Evolutionary conservation across 1,140 invertebrate species (phyloP).

Genomic region (Lasaia peninsularis): DNA sequence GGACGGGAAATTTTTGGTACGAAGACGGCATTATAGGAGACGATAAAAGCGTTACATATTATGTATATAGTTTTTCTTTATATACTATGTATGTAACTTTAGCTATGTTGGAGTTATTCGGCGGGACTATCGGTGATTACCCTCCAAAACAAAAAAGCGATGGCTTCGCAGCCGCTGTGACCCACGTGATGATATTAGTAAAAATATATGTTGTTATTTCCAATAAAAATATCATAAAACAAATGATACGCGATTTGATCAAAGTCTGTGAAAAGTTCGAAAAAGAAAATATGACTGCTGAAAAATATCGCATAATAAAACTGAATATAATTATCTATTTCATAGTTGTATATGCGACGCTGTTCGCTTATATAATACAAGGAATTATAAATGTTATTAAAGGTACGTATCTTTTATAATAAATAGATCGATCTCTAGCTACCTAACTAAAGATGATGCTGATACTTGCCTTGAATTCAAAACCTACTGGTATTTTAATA

Average conservation of each 20-base stretch:
- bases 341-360: slow-evolving; percentile 43
- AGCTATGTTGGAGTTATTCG: slow-evolving; percentile 58
- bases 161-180: slow-evolving; percentile 49
- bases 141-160: slow-evolving; percentile 57
- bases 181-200: slow-evolving; percentile 57
- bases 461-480: too few relatives aligned
- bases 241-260: slow-evolving; percentile 45
- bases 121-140: slow-evolving; percentile 47
- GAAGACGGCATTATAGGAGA: slow-evolving; percentile 43
- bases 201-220: slow-evolving; percentile 53
- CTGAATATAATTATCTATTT: slow-evolving; percentile 53
- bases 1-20: slow-evolving; percentile 61
- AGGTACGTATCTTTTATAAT: slow-evolving; percentile 36
- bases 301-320: slow-evolving; percentile 56
- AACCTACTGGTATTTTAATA: too few relatives aligned
- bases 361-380: slow-evolving; percentile 47
- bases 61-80: slow-evolving; percentile 26
- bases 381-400: slow-evolving; percentile 44
- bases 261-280: slow-evolving; percentile 46
- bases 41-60: slow-evolving; percentile 42
- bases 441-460: too few relatives aligned
- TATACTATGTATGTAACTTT: slow-evolving; percentile 48
- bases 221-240: slow-evolving; percentile 46
- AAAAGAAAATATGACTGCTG: slow-evolving; percentile 34
- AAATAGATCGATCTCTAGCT: too few relatives aligned